These are phyloP conservation scores for Cancer borealis DNA, from an alignment of 2,888 invertebrate species.

Conservation along the genomic window DNA sequence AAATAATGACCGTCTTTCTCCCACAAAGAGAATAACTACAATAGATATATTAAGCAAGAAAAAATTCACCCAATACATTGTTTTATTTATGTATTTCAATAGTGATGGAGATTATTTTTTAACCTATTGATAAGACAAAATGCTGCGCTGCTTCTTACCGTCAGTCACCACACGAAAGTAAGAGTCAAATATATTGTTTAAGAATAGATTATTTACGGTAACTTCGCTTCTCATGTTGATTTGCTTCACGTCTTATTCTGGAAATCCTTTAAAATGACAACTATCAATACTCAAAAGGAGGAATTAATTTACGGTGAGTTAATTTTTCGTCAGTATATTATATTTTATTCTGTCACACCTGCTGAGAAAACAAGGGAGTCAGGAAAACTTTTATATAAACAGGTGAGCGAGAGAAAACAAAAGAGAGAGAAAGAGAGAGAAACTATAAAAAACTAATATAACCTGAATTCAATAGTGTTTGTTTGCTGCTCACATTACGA, in stretches of 20 bases:
- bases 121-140: background rate
- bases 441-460: no score
- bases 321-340: background rate
- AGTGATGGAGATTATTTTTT: background rate
- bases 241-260: background rate
- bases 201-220: background rate
- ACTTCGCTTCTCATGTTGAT: background rate
- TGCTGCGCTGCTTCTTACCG: background rate
- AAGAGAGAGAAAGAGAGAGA: no score
- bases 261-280: background rate
- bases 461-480: background rate
- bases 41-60: background rate
- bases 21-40: slow-evolving; percentile 23
- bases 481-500: background rate
- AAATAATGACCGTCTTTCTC: background rate
- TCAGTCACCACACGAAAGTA: background rate
- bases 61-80: background rate
- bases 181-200: background rate
- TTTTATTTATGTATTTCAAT: background rate
- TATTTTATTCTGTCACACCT: background rate
- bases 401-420: background rate
- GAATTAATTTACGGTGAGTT: background rate
- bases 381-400: background rate
- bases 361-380: background rate
- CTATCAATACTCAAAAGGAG: background rate